Evolutionary conservation across 1,140 invertebrate species (phyloP), one percentile per base, ranked within the genome.

Genomic region (Anastatus disparis): DNA sequence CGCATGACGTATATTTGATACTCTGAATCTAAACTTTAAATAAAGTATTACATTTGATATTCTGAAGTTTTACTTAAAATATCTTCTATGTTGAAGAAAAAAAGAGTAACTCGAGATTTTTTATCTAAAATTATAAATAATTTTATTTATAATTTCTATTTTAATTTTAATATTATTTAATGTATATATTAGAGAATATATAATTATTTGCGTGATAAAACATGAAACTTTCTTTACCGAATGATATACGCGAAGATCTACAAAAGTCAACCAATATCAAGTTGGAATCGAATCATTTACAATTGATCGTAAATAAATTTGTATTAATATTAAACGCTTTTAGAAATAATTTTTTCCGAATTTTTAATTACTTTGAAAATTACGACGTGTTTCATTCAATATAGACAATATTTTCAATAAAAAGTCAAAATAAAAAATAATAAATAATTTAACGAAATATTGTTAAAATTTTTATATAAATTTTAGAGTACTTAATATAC

Each of bases 401-500:
- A 7, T 46, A 44, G 62, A 52, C 48, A 53, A 66, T 44, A 55
- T 55, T 66, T 66, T 55, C 12, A 66, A 42, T 40, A 35, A 42
- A 17, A 52, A 22, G 38, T 29, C 6, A 24, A 56, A 27, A 31
- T 13, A 27, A 27, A 26, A 31, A 13, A 35, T 48, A 22, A 35
- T 12, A 50, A n/a, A 22, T 22, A 27, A 44, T 22, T 10, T 13
- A 35, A 63, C 13, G 27, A 13, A n/a, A 55, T 29, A 56, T 46
- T 46, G 44, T 13, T 9, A 58, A 58, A 67, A 58, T 1, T 42
- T 66, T 55, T n/a, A 56, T 9, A 24, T 59, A 20, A 50, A 68
- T 26, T 59, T 48, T 68, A 40, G 55, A 50, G 65, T 68, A 59
- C 48, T 59, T 68, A 68, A 68, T 50, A 58, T 50, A 59, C n/a